A percentile compares a stretch with the other conserved stretches of the same genome.
phyloP scores from a whole-genome alignment of 2,888 invertebrate genomes.

The Hydrotaea diabolus region DNA sequence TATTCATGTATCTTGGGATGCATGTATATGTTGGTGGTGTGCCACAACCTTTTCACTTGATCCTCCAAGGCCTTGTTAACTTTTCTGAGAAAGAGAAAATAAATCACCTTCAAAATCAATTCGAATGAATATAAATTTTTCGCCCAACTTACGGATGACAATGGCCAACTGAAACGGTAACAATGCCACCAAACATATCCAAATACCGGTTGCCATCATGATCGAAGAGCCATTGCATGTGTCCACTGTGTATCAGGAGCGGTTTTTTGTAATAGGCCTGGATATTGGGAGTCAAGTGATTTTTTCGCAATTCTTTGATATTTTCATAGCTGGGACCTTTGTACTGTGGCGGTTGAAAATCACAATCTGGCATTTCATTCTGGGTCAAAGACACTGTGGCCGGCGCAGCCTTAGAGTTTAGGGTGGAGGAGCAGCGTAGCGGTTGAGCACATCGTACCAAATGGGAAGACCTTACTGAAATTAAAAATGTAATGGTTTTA shows the following conservation, averaged over 20 bases:
- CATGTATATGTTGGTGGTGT: conserved; percentile 95
- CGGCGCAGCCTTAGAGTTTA: conserved; percentile 72
- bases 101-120: conserved; percentile 23
- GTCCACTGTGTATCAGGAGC: conserved; percentile 90
- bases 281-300: conserved; percentile 87
- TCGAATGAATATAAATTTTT: background rate
- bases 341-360: conserved; percentile 73
- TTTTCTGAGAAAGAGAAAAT: conserved; percentile 83
- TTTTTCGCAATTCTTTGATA: conserved; percentile 83
- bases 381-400: conserved; percentile 70
- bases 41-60: conserved; percentile 92
- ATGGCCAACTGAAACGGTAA: conserved; percentile 98
- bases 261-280: conserved; percentile 90
- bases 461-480: conserved; percentile 57
- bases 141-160: conserved; percentile 93
- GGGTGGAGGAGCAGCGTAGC: conserved; percentile 66
- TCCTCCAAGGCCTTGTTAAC: conserved; percentile 89
- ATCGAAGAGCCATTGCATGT: conserved; percentile 96
- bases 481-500: background rate
- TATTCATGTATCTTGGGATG: conserved; percentile 96
- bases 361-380: conserved; percentile 76
- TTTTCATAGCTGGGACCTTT: conserved; percentile 85
- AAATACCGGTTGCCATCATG: conserved; percentile 92
- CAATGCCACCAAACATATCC: conserved; percentile 98
- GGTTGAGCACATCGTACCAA: conserved; percentile 47